A percentile compares a stretch with the other conserved stretches of the same genome.
Evolutionary conservation across 2,113 vertebrate genomes (phyloP).

Genomic region (Phyllopteryx taeniolatus): DNA sequence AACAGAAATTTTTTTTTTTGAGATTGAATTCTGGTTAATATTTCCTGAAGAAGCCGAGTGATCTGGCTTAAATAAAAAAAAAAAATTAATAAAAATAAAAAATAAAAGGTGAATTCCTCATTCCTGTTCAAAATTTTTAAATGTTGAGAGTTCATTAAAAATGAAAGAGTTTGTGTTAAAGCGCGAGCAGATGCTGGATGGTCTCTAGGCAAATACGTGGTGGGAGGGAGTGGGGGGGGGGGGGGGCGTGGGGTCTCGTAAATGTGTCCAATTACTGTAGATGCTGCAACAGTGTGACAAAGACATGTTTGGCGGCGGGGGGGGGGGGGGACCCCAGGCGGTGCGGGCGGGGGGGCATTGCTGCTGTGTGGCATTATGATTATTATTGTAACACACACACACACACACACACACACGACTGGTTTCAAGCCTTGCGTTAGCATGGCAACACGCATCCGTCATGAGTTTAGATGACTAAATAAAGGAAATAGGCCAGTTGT

Average conservation of each 20-base stretch:
- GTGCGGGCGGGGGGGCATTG: slow-evolving; percentile 18
- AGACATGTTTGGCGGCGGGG: slow-evolving; percentile 31
- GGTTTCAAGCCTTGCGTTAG: slow-evolving; percentile 4
- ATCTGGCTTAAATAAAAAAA: too few species aligned
- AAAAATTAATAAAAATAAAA: too few species aligned
- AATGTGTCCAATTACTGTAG: background rate
- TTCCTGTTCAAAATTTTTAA: too few species aligned
- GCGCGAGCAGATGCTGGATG: background rate
- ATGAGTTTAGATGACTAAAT: background rate
- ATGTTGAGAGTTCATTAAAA: too few species aligned
- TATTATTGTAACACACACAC: slow-evolving; percentile 37
- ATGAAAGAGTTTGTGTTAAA: too few species aligned
- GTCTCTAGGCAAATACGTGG: background rate
- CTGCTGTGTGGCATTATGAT: slow-evolving; percentile 36
- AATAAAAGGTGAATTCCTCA: too few species aligned
- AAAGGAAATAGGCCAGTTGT: background rate
- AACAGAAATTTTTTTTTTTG: too few species aligned
- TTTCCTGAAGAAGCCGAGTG: too few species aligned
- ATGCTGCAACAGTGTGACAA: slow-evolving; percentile 49
- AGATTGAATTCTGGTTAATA: too few species aligned
- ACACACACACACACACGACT: slow-evolving; percentile 13
- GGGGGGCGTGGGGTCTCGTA: background rate
- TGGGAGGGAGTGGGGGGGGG: background rate
- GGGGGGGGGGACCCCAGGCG: background rate
- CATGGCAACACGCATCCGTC: background rate